A percentile compares a stretch with the other conserved stretches of the same genome.
These are phyloP conservation scores for Pelusios castaneus DNA, from an alignment of 2,113 vertebrate species.

Conservation along the genomic window DNA sequence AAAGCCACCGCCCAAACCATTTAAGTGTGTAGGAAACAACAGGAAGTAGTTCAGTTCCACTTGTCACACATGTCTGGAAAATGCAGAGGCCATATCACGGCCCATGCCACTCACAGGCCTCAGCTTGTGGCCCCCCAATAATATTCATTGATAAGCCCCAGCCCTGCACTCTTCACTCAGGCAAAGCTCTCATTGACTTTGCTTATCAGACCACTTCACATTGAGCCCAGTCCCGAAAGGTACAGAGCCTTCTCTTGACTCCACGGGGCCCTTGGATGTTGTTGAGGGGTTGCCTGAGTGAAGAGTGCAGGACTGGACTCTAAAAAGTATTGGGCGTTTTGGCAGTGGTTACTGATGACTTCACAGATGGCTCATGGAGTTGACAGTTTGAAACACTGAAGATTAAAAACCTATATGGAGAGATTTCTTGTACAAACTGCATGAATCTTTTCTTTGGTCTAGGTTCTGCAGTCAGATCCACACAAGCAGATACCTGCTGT, in stretches of 20 bases:
- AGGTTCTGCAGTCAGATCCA: not conserved
- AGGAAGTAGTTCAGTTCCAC: not conserved
- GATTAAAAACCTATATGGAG: not conserved
- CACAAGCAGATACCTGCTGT: not conserved
- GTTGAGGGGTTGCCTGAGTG: not conserved
- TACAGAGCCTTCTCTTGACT: not conserved
- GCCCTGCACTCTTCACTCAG: not conserved
- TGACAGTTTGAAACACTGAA: not conserved
- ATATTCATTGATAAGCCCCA: not conserved
- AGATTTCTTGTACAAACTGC: constrained; percentile 25
- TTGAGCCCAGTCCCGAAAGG: not conserved
- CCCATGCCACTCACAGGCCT: not conserved
- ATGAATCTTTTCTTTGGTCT: not conserved
- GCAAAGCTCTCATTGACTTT: not conserved
- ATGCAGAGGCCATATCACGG: not conserved
- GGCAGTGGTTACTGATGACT: not conserved
- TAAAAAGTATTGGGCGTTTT: not conserved
- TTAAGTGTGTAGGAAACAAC: not conserved
- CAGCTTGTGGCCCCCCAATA: not conserved
- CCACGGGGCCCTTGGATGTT: not conserved
- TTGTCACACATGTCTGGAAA: not conserved
- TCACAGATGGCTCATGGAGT: not conserved
- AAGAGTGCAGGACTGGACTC: not conserved
- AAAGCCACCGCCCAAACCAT: not conserved
- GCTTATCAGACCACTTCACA: not conserved